Evolutionary conservation across 2,888 invertebrate genomes (phyloP), one percentile per base, ranked within the genome.

Genomic region (Cordylochernes scorpioides): DNA sequence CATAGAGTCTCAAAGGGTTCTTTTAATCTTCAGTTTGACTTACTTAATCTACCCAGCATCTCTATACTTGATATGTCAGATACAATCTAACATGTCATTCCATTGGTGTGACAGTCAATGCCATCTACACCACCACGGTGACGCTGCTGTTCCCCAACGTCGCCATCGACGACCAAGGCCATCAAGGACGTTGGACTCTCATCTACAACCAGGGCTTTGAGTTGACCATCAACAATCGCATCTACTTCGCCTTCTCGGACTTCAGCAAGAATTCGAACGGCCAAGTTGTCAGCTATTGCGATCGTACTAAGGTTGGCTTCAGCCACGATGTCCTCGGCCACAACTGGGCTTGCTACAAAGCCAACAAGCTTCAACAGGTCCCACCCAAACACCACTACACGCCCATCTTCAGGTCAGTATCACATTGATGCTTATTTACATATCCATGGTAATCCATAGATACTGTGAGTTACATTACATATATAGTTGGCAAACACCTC

Each of bases 141-240:
- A 44, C 44, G 3, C 46, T 60, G 17, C 31, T 43, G 7, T 55
- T 50, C 35, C 58, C 59, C 5, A 49, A 58, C 37, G 27, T 50
- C 3, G 59, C 51, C 10, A 40, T 51, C 8, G 59, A 60, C 36
- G 42, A 54, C 33, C 49, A 43, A 43, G 57, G 55, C 8, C 59
- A 60, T 36, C 35, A 44, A 22, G 60, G 60, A 9, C 32, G 27
- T 17, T 60, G 58, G 59, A 60, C 59, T 5, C 43, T 60, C 29
- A 52, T 60, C 28, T 60, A 60, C 40, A 59, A 60, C 39, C 57
- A 60, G 50, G 60, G 59, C 4, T 59, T 59, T 46, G 58, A 60
- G 42, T 51, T 59, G 4, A 47, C 47, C 2, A 47, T 57, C 16
- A 44, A 45, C 33, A 49, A 50, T 12, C 44, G 54, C 30, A 54